Evolutionary conservation across 2,888 invertebrate genomes (phyloP).

Genomic region (Ochropleura leucogaster): DNA sequence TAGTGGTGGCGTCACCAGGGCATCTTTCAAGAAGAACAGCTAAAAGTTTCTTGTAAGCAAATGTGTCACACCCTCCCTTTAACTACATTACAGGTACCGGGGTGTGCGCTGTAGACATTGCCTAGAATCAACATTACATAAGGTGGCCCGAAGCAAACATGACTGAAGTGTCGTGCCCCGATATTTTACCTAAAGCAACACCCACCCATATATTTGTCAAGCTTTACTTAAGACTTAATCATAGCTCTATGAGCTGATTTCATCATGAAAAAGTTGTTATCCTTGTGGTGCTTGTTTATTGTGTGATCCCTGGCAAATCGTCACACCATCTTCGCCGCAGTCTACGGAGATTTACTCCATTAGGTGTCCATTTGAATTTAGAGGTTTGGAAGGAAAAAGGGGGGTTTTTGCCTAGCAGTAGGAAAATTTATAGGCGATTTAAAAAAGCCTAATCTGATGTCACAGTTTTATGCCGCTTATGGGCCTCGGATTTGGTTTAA

Average conservation of each 20-base stretch:
- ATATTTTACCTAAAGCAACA: slow-evolving; percentile 42
- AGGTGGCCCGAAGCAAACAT: slow-evolving; percentile 58
- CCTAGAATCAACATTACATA: slow-evolving; percentile 53
- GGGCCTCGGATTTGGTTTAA: too few relatives aligned
- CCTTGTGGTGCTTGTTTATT: too few relatives aligned
- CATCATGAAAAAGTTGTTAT: neutral
- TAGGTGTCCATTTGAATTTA: too few relatives aligned
- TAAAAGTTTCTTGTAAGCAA: slow-evolving; percentile 37
- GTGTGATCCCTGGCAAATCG: too few relatives aligned
- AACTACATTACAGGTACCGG: slow-evolving; percentile 44
- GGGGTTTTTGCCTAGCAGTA: too few relatives aligned
- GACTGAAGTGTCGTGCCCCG: slow-evolving; percentile 41
- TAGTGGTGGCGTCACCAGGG: neutral
- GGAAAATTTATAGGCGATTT: too few relatives aligned
- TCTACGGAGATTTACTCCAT: too few relatives aligned
- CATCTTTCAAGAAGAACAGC: neutral
- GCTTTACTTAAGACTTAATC: slow-evolving; percentile 18
- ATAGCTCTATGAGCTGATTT: slow-evolving; percentile 9
- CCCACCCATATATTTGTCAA: slow-evolving; percentile 16
- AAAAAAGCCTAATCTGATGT: too few relatives aligned
- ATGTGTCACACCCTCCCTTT: slow-evolving; percentile 46
- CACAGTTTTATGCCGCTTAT: too few relatives aligned
- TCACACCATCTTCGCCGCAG: too few relatives aligned
- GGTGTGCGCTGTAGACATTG: slow-evolving; percentile 64
- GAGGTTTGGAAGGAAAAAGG: too few relatives aligned